Evolutionary conservation across 2,888 invertebrate genomes (phyloP).

Genomic region (Eupithecia subumbrata): DNA sequence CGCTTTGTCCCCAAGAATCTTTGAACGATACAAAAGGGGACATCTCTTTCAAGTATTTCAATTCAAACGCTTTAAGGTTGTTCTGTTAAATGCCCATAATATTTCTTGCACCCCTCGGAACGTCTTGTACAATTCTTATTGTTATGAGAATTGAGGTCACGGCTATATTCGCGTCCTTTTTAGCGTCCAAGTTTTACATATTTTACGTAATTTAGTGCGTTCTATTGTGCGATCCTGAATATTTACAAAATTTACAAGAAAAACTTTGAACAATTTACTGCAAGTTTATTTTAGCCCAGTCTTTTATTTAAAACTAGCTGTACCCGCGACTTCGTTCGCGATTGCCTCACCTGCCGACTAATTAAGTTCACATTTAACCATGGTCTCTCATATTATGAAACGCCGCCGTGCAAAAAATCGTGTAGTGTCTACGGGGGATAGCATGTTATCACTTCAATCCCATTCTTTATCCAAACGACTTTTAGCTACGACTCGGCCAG

Average conservation of each 20-base stretch:
- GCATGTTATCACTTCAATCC: too few relatives aligned
- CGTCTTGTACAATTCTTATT: conserved; percentile 42
- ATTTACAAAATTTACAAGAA: background rate
- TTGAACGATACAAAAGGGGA: conserved; percentile 50
- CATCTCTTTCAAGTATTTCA: conserved; percentile 42
- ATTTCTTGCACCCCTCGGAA: conserved; percentile 48
- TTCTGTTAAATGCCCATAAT: conserved; percentile 65
- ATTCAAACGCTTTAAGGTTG: conserved; percentile 57
- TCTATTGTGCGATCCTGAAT: background rate
- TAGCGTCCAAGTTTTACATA: conserved; percentile 3
- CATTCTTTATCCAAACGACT: too few relatives aligned
- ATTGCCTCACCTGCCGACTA: too few relatives aligned
- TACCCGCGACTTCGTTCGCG: too few relatives aligned
- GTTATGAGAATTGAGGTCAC: conserved; percentile 34
- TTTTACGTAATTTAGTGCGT: background rate
- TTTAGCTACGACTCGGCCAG: too few relatives aligned
- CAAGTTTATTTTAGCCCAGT: background rate
- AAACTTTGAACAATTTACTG: background rate
- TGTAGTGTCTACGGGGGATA: too few relatives aligned
- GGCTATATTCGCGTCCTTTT: background rate
- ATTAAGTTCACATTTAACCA: too few relatives aligned
- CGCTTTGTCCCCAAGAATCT: conserved; percentile 43
- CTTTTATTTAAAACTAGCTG: too few relatives aligned
- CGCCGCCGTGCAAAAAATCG: too few relatives aligned
- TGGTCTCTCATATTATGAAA: too few relatives aligned